These are phyloP conservation scores for Crocidura indochinensis DNA, from an alignment of 2,797 vertebrate genomes.

Conservation along the genomic window DNA sequence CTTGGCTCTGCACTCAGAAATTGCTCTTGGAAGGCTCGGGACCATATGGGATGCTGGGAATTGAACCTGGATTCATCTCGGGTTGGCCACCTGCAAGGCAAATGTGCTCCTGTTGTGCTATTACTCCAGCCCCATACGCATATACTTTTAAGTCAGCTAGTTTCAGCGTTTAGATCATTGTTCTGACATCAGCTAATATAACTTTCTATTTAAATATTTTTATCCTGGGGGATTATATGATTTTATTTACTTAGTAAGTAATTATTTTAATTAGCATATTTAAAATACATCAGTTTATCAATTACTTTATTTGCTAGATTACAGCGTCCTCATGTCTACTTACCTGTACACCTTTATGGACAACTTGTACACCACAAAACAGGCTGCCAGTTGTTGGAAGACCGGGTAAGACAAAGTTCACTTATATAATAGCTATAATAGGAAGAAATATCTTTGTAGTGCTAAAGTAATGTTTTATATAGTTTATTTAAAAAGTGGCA, in stretches of 20 bases:
- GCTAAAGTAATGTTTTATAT: conserved; percentile 57
- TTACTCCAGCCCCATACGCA: neutral
- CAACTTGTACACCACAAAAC: conserved; percentile 99
- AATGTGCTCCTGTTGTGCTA: neutral
- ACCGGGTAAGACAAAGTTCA: conserved; percentile 92
- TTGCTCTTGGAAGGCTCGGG: no score
- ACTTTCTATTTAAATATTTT: conserved; percentile 20
- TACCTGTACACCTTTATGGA: conserved; percentile 98
- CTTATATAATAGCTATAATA: conserved; percentile 54
- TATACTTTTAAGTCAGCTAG: neutral
- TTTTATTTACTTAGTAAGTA: conserved; percentile 40
- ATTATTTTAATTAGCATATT: conserved; percentile 49
- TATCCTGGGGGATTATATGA: neutral
- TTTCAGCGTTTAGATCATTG: neutral
- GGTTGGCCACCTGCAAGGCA: no score
- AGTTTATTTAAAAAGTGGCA: conserved; percentile 49
- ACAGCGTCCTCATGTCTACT: conserved; percentile 98
- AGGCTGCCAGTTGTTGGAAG: conserved; percentile 98
- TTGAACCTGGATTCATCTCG: no score
- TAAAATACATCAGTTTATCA: conserved; percentile 20
- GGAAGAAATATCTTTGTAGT: conserved; percentile 21
- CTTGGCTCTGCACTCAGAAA: no score
- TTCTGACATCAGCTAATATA: conserved; percentile 2
- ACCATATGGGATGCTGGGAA: no score
- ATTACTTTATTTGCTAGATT: conserved; percentile 91